Conservation (phyloP, 2,797 vertebrate genomes). For the Pelodytes ibericus region DNA sequence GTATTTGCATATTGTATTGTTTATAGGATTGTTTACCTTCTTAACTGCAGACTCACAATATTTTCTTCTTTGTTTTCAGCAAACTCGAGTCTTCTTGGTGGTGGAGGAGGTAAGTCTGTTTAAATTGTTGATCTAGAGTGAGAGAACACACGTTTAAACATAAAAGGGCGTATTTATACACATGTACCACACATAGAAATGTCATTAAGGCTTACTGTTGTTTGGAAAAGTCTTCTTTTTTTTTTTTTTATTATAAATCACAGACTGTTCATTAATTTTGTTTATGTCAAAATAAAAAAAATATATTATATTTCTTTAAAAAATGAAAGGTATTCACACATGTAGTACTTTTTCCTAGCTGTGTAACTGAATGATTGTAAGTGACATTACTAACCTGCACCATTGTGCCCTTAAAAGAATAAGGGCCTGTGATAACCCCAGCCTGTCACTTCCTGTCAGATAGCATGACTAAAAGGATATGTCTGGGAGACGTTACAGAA, state of each 20-base stretch:
- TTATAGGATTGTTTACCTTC: too few species aligned
- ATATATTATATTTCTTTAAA: too few species aligned
- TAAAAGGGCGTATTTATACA: too few species aligned
- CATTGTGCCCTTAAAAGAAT: not conserved
- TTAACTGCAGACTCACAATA: too few species aligned
- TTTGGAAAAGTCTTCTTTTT: too few species aligned
- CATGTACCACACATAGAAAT: too few species aligned
- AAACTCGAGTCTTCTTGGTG: constrained; percentile 96
- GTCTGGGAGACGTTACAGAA: not conserved
- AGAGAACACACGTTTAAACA: too few species aligned
- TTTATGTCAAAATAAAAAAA: too few species aligned
- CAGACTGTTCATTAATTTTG: too few species aligned
- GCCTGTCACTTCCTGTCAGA: not conserved
- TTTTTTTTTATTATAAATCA: too few species aligned
- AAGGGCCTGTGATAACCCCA: not conserved
- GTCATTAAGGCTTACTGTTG: too few species aligned
- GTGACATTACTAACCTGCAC: not conserved
- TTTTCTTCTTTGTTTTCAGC: constrained; percentile 78
- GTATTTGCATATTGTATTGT: too few species aligned
- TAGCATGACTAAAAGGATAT: not conserved
- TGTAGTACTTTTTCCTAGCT: not conserved
- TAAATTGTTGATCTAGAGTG: not conserved
- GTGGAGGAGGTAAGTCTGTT: constrained; percentile 91
- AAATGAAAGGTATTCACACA: not conserved
- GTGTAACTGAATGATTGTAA: not conserved